Evolutionary conservation across 2,113 vertebrate genomes (phyloP), one percentile per base, ranked within the genome.

Genomic region (Anarhynchus alexandrinus): DNA sequence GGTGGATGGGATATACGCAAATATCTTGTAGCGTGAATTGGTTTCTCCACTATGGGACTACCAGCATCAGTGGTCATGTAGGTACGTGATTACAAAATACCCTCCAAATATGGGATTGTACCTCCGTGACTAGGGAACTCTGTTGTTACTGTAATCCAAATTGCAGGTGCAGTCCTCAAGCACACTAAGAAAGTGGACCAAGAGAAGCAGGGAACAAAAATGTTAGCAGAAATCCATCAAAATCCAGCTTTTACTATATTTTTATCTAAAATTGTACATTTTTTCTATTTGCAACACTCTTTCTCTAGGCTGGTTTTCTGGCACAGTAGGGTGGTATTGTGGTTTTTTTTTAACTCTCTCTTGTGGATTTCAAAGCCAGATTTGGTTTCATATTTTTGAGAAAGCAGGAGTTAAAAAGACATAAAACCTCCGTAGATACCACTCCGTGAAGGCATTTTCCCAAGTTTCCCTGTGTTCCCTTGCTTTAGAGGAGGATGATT

Each of bases 271-370:
- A 45, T 55, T 8, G 9, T 34, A 10, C 1, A 0, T 32, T 70
- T 86, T 64, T 52, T 8, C 3, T 58, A 1, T 79, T 69, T 76
- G 1, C 1, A 18, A 15, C 7, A 40, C 5, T 59, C 11, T 87
- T 74, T 51, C 26, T 29, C 23, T 23, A 54, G 61, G 18, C 1
- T 47, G 12, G 32, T 59, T 86, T 62, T 72, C 3, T 26, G 20
- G 23, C 17, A 21, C 1, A 13, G 49, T 2, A 10, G 5, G 2
- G 15, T 4, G 4, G 17, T 5, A 8, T 5, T 19, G 16, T 17
- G 6, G 40, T 9, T 9, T 42, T 42, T 42, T 87, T 40, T 9
- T 25, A 62, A 16, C 36, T 62, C 5, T 42, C 4, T 29, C 6
- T 34, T 58, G 6, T 40, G 20, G 15, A 47, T 81, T 88, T 90